Evolutionary conservation across 2,888 invertebrate species (phyloP).

Genomic region (Eristalinus aeneus): DNA sequence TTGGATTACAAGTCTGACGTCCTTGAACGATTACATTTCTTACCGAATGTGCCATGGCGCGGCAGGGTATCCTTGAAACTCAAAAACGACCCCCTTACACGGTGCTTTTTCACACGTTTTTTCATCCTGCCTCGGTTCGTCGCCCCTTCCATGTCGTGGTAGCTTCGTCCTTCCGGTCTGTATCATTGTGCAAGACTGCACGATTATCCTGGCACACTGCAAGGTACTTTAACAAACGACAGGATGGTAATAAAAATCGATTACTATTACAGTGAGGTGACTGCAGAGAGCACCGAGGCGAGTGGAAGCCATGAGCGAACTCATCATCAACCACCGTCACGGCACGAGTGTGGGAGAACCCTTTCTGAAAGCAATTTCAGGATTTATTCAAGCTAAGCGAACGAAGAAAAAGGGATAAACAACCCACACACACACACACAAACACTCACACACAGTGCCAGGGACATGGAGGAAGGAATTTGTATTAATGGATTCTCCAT

Average conservation of each 20-base stretch:
- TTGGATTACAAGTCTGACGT: conserved; percentile 42
- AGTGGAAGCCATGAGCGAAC: conserved; percentile 32
- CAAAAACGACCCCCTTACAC: not conserved
- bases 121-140: not conserved
- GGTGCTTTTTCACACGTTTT: conserved; percentile 9
- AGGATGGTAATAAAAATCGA: conserved; percentile 66
- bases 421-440: not conserved
- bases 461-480: conserved; percentile 18
- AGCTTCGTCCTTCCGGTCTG: not conserved
- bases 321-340: conserved; percentile 34
- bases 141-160: not conserved
- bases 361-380: conserved; percentile 31
- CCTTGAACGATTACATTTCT: conserved; percentile 61
- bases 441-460: not conserved
- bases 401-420: conserved; percentile 35
- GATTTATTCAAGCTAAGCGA: conserved; percentile 39
- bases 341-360: not conserved
- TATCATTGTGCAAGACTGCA: conserved; percentile 54
- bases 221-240: conserved; percentile 19
- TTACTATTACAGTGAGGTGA: conserved; percentile 61
- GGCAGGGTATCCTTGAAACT: conserved; percentile 52
- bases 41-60: conserved; percentile 1
- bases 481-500: conserved; percentile 54
- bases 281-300: not conserved
- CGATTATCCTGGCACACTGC: conserved; percentile 41